Evolutionary conservation across 2,797 vertebrate species (phyloP).

Genomic region (Diglossa cyanea): DNA sequence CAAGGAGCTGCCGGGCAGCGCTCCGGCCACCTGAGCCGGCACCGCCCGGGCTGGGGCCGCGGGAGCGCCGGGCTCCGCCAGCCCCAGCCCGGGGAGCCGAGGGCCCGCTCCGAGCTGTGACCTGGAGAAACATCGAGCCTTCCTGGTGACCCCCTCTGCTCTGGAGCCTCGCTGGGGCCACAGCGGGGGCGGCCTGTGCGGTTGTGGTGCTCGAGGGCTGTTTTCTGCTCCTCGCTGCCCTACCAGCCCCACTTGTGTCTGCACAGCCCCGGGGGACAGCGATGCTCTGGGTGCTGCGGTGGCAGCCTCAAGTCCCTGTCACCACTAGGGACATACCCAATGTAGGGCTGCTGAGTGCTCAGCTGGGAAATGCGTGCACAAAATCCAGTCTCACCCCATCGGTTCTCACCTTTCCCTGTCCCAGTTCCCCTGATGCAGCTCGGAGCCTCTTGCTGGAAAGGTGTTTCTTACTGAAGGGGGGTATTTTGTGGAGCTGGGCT

Average conservation of each 20-base stretch:
- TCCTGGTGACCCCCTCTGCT: background rate
- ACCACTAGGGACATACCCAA: fast-evolving
- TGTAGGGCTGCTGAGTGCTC: background rate
- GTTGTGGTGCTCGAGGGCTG: background rate
- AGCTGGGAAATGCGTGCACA: fast-evolving
- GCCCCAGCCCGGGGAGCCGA: fast-evolving
- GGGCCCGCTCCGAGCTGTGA: fast-evolving
- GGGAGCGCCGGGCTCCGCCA: background rate
- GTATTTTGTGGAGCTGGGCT: background rate
- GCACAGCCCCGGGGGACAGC: background rate
- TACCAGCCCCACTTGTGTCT: background rate
- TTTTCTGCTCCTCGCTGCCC: background rate
- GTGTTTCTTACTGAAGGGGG: background rate
- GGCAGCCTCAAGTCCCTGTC: background rate
- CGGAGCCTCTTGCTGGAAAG: background rate
- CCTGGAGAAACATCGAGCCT: background rate
- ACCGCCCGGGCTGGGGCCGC: background rate
- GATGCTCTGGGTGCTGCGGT: background rate
- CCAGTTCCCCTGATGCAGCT: background rate
- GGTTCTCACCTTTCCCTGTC: background rate
- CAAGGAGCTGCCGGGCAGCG: background rate
- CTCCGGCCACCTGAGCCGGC: constrained; percentile 6
- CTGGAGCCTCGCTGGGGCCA: background rate
- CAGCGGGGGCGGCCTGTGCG: background rate
- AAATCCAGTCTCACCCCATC: background rate